Evolutionary conservation across 1,140 invertebrate species (phyloP), one percentile per base, ranked within the genome.

Genomic region (Calephelis nemesis): DNA sequence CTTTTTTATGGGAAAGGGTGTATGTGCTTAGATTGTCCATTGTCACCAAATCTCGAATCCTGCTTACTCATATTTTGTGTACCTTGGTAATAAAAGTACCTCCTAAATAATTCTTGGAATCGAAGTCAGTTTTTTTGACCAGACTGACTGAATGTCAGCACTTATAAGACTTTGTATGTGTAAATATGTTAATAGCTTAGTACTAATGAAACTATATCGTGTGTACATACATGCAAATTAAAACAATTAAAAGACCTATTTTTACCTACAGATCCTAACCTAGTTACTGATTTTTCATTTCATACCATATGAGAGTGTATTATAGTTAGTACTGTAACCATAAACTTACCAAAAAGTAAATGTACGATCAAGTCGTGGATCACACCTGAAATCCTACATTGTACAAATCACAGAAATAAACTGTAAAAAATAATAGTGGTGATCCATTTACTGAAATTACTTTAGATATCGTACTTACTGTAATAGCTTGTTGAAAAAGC

Each of bases 401-500:
- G 54, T 4, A 58, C 30, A 30, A 58, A 58, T 12, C 15, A 58
- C 30, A 9, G 54, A 39, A 58, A 58, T 58, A 58, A 58, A 19
- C 54, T 58, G 11, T 15, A 58, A 58, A 58, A 11, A 12, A 58
- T 6, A 6, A 30, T 9, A 19, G 54, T 10, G 5, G 7, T 58
- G 19, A 58, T 10, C 54, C 54, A 12, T 19, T 58, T 39, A 58
- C 19, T 39, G 54, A 58, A 30, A 58, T 39, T 58, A 58, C 30
- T 30, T 5, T 58, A 58, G 54, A 19, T 58, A 58, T 10, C 54
- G 54, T 1, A 58, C 19, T 19, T 39, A 58, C 30, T 58, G 54
- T 19, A 58, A 58, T 5, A 39, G 30, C 4, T 58, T 58, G 15
- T 30, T 58, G 30, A 58, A 11, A 58, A 58, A 58, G 15, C 9